phyloP scores from a whole-genome alignment of 2,113 vertebrate genomes.

The Taurulus bubalis region DNA sequence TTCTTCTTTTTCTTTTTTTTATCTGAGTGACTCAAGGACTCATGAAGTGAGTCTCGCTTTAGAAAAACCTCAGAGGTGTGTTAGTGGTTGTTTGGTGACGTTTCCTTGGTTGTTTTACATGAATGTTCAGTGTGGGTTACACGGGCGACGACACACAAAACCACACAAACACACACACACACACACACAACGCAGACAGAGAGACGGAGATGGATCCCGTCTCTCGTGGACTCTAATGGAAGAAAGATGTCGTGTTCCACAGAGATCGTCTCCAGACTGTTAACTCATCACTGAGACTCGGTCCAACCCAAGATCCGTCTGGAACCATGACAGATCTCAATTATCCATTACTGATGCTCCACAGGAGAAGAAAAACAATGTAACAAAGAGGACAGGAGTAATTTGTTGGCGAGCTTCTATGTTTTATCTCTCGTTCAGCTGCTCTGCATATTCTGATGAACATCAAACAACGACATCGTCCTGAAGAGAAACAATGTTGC shows the following conservation, averaged over 20 bases:
- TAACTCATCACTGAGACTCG: conserved; percentile 60
- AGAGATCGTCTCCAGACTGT: conserved; percentile 66
- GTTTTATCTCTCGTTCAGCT: neutral
- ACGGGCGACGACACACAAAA: conserved; percentile 18
- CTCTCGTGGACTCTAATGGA: conserved; percentile 73
- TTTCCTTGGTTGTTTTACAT: conserved; percentile 68
- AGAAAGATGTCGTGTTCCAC: conserved; percentile 69
- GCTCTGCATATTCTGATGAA: no score
- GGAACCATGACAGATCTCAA: conserved; percentile 54
- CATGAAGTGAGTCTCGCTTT: neutral
- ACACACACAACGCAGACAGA: conserved; percentile 31
- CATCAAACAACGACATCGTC: no score
- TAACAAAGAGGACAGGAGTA: neutral
- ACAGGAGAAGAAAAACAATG: neutral
- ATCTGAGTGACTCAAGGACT: neutral
- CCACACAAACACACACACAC: neutral
- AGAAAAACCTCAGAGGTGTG: no score
- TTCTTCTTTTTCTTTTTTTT: neutral
- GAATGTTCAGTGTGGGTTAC: conserved; percentile 55
- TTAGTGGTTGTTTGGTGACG: conserved; percentile 24
- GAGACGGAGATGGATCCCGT: conserved; percentile 61
- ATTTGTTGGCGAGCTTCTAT: conserved; percentile 12
- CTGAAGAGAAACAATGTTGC: no score
- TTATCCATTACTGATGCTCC: conserved; percentile 45
- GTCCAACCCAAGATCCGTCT: no score